Conservation (phyloP, 30 jellyfish, hydroid and myxozoan genomes). For the Aurelia sp. region DNA sequence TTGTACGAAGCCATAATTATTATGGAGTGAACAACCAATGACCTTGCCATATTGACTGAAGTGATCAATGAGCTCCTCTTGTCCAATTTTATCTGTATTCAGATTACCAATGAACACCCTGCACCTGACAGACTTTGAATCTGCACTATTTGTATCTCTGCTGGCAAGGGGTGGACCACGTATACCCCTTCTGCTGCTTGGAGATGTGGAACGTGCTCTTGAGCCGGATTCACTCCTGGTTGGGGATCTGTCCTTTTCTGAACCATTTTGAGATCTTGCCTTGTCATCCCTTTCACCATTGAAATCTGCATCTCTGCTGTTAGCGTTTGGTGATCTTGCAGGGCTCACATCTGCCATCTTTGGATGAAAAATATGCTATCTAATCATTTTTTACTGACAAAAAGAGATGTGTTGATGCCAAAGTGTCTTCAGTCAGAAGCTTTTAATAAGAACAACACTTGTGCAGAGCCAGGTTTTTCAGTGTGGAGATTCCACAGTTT, state of each 20-base stretch:
- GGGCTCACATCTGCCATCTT: constrained; percentile 21
- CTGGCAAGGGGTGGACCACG: constrained; percentile 39
- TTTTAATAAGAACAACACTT: no score
- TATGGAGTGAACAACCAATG: constrained; percentile 83
- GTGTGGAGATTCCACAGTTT: no score
- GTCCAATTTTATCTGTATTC: constrained; percentile 74
- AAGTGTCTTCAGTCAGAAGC: no score
- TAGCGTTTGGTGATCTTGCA: constrained; percentile 3
- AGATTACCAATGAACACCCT: constrained; percentile 96
- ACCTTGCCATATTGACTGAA: constrained; percentile 83
- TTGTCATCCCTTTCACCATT: background rate
- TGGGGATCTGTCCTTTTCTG: constrained; percentile 41
- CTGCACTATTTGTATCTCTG: constrained; percentile 89
- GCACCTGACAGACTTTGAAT: constrained; percentile 81
- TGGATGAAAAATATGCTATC: background rate
- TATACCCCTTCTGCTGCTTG: background rate
- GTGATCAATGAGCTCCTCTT: constrained; percentile 72
- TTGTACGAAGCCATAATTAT: constrained; percentile 95
- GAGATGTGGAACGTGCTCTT: constrained; percentile 29
- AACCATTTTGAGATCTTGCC: constrained; percentile 10
- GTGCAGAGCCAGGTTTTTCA: no score
- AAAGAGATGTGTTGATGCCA: no score
- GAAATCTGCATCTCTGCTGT: background rate
- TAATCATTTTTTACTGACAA: no score
- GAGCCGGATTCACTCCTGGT: constrained; percentile 5